Evolutionary conservation across 2,888 invertebrate species (phyloP), one percentile per base, ranked within the genome.

Genomic region (Eubasilissa splendida): DNA sequence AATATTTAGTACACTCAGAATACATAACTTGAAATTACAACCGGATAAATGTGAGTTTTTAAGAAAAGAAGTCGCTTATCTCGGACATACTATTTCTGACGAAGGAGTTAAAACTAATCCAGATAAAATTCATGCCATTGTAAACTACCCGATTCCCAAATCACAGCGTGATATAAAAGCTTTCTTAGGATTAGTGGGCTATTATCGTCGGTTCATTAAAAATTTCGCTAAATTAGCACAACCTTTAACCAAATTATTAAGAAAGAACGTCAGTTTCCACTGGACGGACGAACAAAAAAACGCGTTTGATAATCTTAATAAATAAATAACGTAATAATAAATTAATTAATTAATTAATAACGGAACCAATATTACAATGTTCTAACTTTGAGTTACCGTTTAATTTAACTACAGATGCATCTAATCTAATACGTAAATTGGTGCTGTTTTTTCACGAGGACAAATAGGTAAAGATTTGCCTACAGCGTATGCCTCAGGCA

Each of bases 361-460:
- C 75, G 3, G 59, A 58, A 75, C 58, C 75, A n/a, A 75, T 75
- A 1, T 58, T 75, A 14, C 75, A 75, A 60, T 75, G 50, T 42
- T 60, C 59, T 42, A 50, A 75, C 56, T 75, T 59, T 42, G n/a
- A 33, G 10, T 2, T 52, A 10, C 60, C 42, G 9, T 75, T 75
- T 60, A 75, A 59, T 50, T n/a, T 75, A 60, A 75, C 75, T 14
- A 75, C 58, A 10, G 75, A 75, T 42, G 70, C 70, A 10, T 60
- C 60, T 4, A 75, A 59, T n/a, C n/a, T n/a, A n/a, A n/a, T n/a
- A 56, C n/a, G 31, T 1, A 42, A n/a, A 59, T 75, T n/a, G 75
- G 75, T 33, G 58, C 60, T 2, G 42, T 59, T 0, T 33, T 59
- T 11, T 59, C 60, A 11, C 60, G 60, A 59, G 60, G 58, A 33